These are phyloP conservation scores for Chrysina gloriosa DNA, from an alignment of 2,888 invertebrate species.

Conservation along the genomic window DNA sequence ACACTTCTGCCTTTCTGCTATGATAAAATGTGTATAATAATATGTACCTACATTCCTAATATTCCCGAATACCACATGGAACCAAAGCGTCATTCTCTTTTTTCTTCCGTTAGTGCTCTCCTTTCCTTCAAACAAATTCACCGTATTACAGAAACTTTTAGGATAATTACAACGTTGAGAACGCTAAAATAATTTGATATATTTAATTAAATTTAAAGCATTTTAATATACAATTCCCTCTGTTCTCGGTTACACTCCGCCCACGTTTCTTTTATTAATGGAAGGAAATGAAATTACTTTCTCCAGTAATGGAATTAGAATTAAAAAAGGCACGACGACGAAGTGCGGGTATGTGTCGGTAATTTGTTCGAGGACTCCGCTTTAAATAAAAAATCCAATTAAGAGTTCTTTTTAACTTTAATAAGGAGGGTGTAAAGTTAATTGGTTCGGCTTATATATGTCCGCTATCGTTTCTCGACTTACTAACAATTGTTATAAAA, in stretches of 20 bases:
- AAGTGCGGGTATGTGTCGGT: slow-evolving; percentile 18
- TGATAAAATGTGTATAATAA: too few relatives aligned
- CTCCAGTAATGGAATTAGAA: slow-evolving; percentile 29
- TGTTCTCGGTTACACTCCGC: slow-evolving; percentile 25
- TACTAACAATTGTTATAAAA: neutral
- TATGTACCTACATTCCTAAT: too few relatives aligned
- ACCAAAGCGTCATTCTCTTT: neutral
- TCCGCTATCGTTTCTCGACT: neutral
- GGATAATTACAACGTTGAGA: slow-evolving; percentile 14
- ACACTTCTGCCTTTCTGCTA: too few relatives aligned
- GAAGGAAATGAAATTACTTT: slow-evolving; percentile 29
- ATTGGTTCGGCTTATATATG: slow-evolving; percentile 7
- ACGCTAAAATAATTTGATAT: slow-evolving; percentile 24
- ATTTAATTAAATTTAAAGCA: slow-evolving; percentile 37
- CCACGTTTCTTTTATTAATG: slow-evolving; percentile 32
- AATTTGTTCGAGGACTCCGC: slow-evolving; percentile 19
- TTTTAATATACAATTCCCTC: slow-evolving; percentile 29
- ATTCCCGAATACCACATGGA: neutral
- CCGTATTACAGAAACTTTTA: slow-evolving; percentile 22
- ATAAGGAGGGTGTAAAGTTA: slow-evolving; percentile 9
- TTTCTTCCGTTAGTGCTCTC: neutral
- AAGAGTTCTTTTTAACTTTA: slow-evolving; percentile 21
- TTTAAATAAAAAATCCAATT: slow-evolving; percentile 23
- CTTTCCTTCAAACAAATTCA: slow-evolving; percentile 5
- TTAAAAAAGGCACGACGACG: slow-evolving; percentile 13